Percentiles rank a stretch among this genome's conserved stretches.
phyloP scores from a whole-genome alignment of 2,797 vertebrate species.

The Gallinago solitaria region DNA sequence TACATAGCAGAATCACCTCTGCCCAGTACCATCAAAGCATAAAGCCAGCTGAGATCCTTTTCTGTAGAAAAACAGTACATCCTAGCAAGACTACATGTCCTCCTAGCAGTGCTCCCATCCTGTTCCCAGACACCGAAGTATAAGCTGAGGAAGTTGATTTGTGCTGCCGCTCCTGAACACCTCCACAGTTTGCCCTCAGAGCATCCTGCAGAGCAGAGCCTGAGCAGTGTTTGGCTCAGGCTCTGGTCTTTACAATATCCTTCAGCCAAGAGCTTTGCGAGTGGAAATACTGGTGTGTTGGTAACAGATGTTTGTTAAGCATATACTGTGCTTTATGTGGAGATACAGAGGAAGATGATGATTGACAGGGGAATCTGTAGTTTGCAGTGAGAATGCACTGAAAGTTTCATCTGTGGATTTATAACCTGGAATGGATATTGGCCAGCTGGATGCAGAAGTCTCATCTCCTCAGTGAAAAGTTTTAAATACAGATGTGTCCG shows the following conservation, averaged over 20 bases:
- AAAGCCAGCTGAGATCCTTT: neutral
- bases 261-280: neutral
- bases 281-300: neutral
- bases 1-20: neutral
- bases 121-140: neutral
- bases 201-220: neutral
- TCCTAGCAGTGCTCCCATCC: neutral
- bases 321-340: neutral
- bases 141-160: neutral
- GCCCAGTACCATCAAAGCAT: neutral
- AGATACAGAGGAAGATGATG: neutral
- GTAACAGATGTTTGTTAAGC: conserved; percentile 45
- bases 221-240: rapidly evolving
- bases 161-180: neutral
- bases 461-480: neutral
- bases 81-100: neutral
- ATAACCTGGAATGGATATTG: neutral
- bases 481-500: neutral
- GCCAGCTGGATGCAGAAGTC: neutral
- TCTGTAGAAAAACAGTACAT: neutral
- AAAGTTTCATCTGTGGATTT: neutral
- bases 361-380: neutral
- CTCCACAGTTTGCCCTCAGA: neutral
- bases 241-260: neutral
- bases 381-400: neutral